Base-by-base conservation (phyloP, 2,888 invertebrate genomes). In the Cephus pygmeus region DNA sequence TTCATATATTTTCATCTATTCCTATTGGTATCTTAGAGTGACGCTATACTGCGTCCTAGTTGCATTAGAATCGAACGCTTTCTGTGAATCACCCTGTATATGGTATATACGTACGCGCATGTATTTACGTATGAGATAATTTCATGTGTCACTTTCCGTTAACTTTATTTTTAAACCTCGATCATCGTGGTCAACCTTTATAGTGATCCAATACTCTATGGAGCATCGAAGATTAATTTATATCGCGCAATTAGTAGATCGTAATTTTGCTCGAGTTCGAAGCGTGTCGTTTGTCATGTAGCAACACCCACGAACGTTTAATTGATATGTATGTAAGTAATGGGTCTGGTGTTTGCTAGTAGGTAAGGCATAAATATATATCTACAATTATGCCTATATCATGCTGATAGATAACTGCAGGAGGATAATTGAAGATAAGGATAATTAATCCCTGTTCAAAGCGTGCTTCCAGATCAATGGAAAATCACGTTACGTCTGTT, bases 41-140 rank as follows among this genome's bases (percentile, higher is more conserved):
- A 9, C 56, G 2, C 1, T 56, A 23, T 56, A 23, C 23, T 15
- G 23, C 9, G 2, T 56, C 56, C 0, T 15, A 23, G 56, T 15
- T 56, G 23, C 56, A 9, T 56, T 56, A 23, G 9, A 23, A 23
- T 23, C 1, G 9, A 56, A 56, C 23, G 1, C 40, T 9, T 23
- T 56, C 23, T 23, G 9, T 23, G 56, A 23, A 23, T 77, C 75
- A 75, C 77, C 56, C 77, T 75, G 75, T 69, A 77, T 75, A 79
- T 75, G 71, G n/a, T 69, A 75, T 79, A 69, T 40, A 69, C 69
- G 56, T 73, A 69, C 73, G 73, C 35, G 12, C 11, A 23, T 71
- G 33, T 36, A 35, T 35, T 30, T 23, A 36, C 12, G 34, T 31
- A 23, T n/a, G 75, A 77, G 73, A 79, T 34, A 77, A 77, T 71